Evolutionary conservation across 2,888 invertebrate genomes (phyloP).

Genomic region (Lycocerus yunnanus): DNA sequence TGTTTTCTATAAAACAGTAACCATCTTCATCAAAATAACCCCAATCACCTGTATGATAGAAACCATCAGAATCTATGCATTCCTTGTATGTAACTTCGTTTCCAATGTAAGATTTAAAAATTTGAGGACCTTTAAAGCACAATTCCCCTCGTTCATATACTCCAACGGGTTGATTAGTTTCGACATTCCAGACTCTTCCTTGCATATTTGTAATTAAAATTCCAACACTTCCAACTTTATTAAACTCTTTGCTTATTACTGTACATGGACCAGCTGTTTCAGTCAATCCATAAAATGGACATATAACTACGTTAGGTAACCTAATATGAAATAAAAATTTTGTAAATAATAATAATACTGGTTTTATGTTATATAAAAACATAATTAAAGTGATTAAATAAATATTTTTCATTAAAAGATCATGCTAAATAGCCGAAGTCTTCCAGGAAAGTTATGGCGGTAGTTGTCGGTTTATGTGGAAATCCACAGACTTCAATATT

Average conservation of each 20-base stretch:
- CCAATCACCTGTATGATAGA: constrained; percentile 59
- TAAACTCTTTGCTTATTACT: background rate
- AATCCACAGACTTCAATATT: too few species aligned
- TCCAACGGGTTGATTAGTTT: constrained; percentile 57
- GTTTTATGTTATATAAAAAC: too few species aligned
- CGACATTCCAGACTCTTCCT: constrained; percentile 60
- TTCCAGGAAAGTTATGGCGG: too few species aligned
- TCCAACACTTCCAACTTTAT: constrained; percentile 65
- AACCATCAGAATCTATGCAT: constrained; percentile 59
- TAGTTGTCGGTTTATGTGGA: too few species aligned
- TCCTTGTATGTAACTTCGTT: constrained; percentile 57
- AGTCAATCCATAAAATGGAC: constrained; percentile 5
- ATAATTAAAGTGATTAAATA: too few species aligned
- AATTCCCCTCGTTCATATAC: constrained; percentile 60
- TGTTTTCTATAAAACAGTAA: constrained; percentile 58
- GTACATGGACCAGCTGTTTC: background rate
- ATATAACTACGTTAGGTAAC: background rate
- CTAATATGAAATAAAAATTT: background rate
- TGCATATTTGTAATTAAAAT: constrained; percentile 62
- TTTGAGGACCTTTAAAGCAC: constrained; percentile 57
- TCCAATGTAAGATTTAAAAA: constrained; percentile 61
- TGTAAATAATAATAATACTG: too few species aligned
- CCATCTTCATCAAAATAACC: constrained; percentile 59
- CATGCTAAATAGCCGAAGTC: too few species aligned
- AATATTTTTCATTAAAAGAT: too few species aligned